Conservation (phyloP, 2,113 vertebrate species). For the Lagopus leucura region DNA sequence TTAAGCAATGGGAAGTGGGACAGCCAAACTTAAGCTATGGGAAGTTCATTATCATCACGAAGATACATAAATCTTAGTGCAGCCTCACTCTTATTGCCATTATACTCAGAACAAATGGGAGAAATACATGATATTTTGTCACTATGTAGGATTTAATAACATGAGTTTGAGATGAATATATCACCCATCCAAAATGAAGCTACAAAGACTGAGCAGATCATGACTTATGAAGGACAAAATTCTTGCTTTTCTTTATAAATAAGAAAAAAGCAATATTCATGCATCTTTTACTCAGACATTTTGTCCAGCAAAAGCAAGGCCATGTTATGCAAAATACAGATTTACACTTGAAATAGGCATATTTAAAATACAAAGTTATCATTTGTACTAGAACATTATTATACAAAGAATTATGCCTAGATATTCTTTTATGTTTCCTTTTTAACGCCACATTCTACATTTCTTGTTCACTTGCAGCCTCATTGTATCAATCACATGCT, state of each 20-base stretch:
- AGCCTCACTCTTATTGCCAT: not conserved
- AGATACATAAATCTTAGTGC: not conserved
- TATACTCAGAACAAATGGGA: not conserved
- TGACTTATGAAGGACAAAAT: constrained; percentile 1
- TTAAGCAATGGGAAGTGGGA: not conserved
- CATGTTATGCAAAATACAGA: not conserved
- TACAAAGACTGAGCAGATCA: not conserved
- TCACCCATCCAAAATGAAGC: not conserved
- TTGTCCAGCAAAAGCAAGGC: not conserved
- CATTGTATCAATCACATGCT: not conserved
- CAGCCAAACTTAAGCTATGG: not conserved
- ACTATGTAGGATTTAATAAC: not conserved
- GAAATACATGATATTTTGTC: not conserved
- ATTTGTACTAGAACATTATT: not conserved
- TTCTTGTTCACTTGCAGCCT: not conserved
- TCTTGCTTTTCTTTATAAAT: constrained; percentile 9
- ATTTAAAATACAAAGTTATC: not conserved
- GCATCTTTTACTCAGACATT: not conserved
- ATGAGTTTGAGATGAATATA: not conserved
- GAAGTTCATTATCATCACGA: not conserved
- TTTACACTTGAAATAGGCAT: not conserved
- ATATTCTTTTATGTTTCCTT: not conserved
- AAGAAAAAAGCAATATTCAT: constrained; percentile 12
- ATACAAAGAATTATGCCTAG: not conserved
- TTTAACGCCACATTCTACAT: not conserved